Base-by-base conservation (phyloP, 1,140 invertebrate genomes). In the Macrobrachium rosenbergii region DNA sequence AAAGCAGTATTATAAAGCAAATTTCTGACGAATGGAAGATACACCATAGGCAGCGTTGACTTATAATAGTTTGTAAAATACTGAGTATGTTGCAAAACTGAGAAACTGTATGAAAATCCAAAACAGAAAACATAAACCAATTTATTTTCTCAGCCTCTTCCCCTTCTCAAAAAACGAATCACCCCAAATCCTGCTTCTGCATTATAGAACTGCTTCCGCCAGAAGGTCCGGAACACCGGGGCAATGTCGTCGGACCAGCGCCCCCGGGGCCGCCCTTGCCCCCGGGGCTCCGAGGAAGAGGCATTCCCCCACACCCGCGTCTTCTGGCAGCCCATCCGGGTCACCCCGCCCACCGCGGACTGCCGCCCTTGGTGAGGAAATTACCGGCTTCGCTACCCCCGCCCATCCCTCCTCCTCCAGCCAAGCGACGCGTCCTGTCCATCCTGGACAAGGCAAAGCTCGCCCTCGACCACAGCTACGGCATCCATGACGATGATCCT, bases 391-490 rank as follows among this genome's bases (percentile, higher is more conserved):
- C 73, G 92, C 92, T 52, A 91, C 92, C 60, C 91, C 92, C 89
- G 92, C 89, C 94, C 2, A 93, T 94, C 87, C 93, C 94, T 17
- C 91, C 90, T 43, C 90, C 90, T 19, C 89, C 90, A 19, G 93
- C 94, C n/a, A 96, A 96, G 92, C 94, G 94, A 75, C 96, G 96
- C 92, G 95, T 96, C 2, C 94, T 96, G 92, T 96, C 95, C 67
- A 97, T 96, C 89, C 92, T 97, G 87, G 96, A 97, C 92, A 94
- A 95, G 81, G 96, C 96, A 0, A 93, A 96, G 82, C 93, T 94
- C 52, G 95, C 96, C 17, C 96, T 97, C 95, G 95, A 96, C 91
- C 94, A 95, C 90, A 94, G 93, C 82, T 95, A 95, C 88, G 94
- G 93, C 93, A 23, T 85, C 19, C 87, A 89, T 59, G 89, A 83